A percentile compares a stretch with the other conserved stretches of the same genome.
Evolutionary conservation across 1,140 invertebrate species (phyloP).

Genomic region (Muscidifurax raptorellus): DNA sequence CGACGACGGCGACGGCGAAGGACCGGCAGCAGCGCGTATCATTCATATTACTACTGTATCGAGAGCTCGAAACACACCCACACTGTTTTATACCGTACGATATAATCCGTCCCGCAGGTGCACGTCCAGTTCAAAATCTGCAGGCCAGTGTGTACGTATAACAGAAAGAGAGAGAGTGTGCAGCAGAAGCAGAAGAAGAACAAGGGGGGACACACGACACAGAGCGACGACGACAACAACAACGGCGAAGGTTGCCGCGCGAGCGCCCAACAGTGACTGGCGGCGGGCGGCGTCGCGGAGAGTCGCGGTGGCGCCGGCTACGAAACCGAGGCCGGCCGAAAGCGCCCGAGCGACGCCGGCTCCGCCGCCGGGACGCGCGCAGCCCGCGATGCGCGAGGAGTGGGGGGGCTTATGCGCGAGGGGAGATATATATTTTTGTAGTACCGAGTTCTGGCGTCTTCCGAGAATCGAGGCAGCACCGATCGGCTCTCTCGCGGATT

Average conservation of each 20-base stretch:
- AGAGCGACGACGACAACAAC: neutral
- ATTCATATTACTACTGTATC: neutral
- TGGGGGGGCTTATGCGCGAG: neutral
- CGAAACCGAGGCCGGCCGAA: conserved; percentile 59
- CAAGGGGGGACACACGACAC: neutral
- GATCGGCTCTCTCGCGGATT: neutral
- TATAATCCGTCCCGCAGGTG: no score
- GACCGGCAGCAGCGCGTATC: neutral
- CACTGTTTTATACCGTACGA: no score
- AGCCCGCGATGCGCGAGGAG: neutral
- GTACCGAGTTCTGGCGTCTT: neutral
- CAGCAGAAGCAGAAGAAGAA: neutral
- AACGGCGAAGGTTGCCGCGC: conserved; percentile 61
- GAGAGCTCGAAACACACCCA: no score
- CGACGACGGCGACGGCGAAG: neutral
- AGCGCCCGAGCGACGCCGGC: conserved; percentile 55
- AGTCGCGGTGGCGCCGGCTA: conserved; percentile 7
- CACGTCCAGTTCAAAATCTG: neutral
- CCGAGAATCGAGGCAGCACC: conserved; percentile 31
- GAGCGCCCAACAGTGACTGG: conserved; percentile 71
- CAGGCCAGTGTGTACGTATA: neutral
- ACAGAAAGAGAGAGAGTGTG: neutral
- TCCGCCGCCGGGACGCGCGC: neutral
- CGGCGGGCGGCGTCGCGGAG: conserved; percentile 14
- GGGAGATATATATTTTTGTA: neutral